These are phyloP conservation scores for Drosophila novamexicana DNA, from an alignment of 1,140 invertebrate genomes.

Conservation along the genomic window DNA sequence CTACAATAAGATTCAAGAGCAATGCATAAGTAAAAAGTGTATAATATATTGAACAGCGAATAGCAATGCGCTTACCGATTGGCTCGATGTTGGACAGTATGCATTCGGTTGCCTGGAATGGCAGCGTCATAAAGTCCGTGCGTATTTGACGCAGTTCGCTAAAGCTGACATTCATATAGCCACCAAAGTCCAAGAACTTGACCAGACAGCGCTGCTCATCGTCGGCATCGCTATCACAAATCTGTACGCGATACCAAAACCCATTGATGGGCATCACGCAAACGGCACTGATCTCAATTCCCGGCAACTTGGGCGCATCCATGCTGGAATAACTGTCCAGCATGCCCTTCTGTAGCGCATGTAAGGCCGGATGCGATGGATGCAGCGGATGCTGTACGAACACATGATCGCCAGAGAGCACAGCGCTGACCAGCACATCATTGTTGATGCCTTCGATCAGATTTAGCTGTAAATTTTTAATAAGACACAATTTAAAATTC, in stretches of 20 bases:
- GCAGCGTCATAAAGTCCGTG: conserved; percentile 95
- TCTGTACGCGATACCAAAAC: conserved; percentile 95
- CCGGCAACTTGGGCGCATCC: conserved; percentile 88
- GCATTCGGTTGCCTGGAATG: conserved; percentile 98
- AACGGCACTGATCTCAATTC: conserved; percentile 91
- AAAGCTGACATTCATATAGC: conserved; percentile 92
- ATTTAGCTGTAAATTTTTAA: conserved; percentile 87
- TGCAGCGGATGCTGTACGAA: conserved; percentile 98
- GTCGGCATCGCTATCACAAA: conserved; percentile 89
- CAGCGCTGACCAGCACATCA: conserved; percentile 94
- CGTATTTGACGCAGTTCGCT: conserved; percentile 93
- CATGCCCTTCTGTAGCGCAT: conserved; percentile 91
- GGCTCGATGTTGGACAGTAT: conserved; percentile 95
- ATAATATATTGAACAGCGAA: background rate
- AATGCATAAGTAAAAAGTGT: conserved; percentile 43
- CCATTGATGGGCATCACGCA: conserved; percentile 93
- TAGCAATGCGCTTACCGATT: conserved; percentile 86
- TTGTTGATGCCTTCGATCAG: conserved; percentile 96
- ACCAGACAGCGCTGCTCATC: conserved; percentile 90
- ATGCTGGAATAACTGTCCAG: conserved; percentile 87
- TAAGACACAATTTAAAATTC: background rate
- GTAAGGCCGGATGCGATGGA: conserved; percentile 93
- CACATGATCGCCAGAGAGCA: conserved; percentile 92
- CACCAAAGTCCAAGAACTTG: conserved; percentile 97
- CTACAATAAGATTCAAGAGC: conserved; percentile 50